These are phyloP conservation scores for Phyto melanocephala DNA, from an alignment of 2,888 invertebrate species.

Conservation along the genomic window DNA sequence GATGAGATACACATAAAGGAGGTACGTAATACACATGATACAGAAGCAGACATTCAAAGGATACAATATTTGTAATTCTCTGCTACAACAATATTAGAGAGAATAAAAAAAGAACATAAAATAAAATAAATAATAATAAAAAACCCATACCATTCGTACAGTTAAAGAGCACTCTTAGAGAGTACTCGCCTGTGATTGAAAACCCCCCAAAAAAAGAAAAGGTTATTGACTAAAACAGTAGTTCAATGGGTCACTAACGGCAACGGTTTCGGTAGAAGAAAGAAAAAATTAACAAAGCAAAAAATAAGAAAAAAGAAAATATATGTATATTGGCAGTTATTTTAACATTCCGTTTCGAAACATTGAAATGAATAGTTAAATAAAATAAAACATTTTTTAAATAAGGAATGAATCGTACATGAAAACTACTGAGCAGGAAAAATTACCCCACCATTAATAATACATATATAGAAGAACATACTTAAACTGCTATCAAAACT, in stretches of 20 bases:
- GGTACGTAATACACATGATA: not conserved
- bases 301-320: constrained; percentile 1
- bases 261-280: not conserved
- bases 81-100: not conserved
- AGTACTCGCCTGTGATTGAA: not conserved
- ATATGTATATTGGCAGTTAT: constrained; percentile 35
- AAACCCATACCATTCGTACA: not conserved
- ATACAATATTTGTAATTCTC: not conserved
- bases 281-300: constrained; percentile 17
- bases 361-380: not conserved
- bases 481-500: constrained; percentile 50
- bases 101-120: constrained; percentile 7
- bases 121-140: not conserved
- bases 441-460: constrained; percentile 30
- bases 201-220: not conserved
- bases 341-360: constrained; percentile 23
- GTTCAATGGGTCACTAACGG: constrained; percentile 25
- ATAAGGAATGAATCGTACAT: constrained; percentile 12
- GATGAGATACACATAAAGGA: constrained; percentile 4
- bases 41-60: not conserved
- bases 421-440: constrained; percentile 14
- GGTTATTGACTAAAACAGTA: constrained; percentile 1
- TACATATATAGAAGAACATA: constrained; percentile 34
- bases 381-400: not conserved
- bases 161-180: not conserved